Percentiles rank a stretch among this genome's conserved stretches.
These are phyloP conservation scores for Bombus ignitus DNA, from an alignment of 1,140 invertebrate genomes.

Conservation along the genomic window DNA sequence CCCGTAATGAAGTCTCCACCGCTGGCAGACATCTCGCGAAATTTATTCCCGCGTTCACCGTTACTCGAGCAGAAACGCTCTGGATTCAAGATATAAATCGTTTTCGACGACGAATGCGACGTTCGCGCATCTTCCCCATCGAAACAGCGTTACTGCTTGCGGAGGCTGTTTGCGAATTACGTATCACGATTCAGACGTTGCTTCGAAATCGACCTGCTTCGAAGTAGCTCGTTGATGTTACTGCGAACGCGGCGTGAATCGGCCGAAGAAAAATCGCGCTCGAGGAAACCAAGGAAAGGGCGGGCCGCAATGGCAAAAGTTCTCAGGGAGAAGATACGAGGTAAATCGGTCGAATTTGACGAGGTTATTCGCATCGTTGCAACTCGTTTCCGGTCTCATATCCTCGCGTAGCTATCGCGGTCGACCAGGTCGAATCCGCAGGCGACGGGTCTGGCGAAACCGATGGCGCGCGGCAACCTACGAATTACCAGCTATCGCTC, in stretches of 20 bases:
- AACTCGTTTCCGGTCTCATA: neutral
- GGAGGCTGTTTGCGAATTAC: neutral
- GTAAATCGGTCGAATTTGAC: slow-evolving; percentile 18
- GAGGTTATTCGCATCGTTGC: neutral
- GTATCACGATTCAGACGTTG: too few relatives aligned
- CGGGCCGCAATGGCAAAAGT: fast-evolving
- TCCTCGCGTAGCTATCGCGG: neutral
- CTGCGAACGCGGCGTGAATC: neutral
- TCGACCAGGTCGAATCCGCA: neutral
- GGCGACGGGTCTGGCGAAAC: neutral
- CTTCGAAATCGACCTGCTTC: too few relatives aligned
- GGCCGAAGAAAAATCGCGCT: neutral
- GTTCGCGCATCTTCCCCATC: neutral
- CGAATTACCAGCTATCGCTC: slow-evolving; percentile 13
- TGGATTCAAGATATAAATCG: neutral
- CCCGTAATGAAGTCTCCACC: neutral
- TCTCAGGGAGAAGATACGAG: neutral
- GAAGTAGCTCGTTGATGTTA: too few relatives aligned
- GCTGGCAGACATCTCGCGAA: neutral
- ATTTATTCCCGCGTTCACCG: neutral
- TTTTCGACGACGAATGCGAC: neutral
- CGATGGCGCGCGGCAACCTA: neutral
- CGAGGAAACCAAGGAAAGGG: neutral
- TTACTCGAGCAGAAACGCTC: neutral
- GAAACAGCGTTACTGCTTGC: neutral